phyloP scores from a whole-genome alignment of 1,140 invertebrate species.

The Tetragonula clypearis region DNA sequence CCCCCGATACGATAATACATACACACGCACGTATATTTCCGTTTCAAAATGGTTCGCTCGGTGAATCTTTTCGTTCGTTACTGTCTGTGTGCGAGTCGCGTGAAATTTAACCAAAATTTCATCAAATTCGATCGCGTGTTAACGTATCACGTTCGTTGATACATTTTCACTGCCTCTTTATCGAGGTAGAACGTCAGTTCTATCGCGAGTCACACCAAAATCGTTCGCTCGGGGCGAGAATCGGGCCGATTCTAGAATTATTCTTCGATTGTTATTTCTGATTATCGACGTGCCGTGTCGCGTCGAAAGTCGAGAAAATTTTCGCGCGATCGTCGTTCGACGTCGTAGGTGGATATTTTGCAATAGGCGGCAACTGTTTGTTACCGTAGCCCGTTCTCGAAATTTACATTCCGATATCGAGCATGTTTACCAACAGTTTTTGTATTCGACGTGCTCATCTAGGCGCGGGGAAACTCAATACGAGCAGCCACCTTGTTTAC shows the following conservation, averaged over 20 bases:
- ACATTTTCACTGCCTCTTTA: neutral
- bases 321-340: neutral
- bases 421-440: slow-evolving; percentile 24
- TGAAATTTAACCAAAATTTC: neutral
- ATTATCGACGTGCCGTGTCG: neutral
- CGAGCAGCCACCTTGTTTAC: slow-evolving; percentile 3
- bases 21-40: neutral
- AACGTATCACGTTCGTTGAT: too few species aligned
- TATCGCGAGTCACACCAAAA: neutral
- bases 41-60: neutral
- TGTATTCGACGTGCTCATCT: neutral
- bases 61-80: neutral
- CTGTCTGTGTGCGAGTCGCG: too few species aligned
- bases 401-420: neutral
- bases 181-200: neutral
- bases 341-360: neutral
- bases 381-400: neutral
- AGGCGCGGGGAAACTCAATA: neutral
- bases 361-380: neutral
- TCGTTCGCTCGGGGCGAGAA: neutral
- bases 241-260: neutral
- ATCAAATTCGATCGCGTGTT: too few species aligned
- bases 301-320: too few species aligned
- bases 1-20: neutral
- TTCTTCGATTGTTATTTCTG: neutral